Evolutionary conservation across 2,888 invertebrate genomes (phyloP).

Genomic region (Nowickia ferox): DNA sequence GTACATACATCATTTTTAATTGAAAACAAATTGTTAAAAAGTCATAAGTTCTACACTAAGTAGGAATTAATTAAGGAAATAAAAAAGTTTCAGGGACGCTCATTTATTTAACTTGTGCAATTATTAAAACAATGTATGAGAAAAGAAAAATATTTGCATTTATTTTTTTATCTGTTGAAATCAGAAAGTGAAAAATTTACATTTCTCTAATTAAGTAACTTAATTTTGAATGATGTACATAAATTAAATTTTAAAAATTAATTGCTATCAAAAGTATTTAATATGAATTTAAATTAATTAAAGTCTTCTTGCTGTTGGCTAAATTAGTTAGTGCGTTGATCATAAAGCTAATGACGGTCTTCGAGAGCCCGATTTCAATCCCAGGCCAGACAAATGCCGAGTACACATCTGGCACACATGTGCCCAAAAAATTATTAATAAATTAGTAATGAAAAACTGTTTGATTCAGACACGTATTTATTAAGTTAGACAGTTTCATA

Average conservation of each 20-base stretch:
- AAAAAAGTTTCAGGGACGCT: conserved; percentile 12
- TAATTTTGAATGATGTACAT: not conserved
- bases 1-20: conserved; percentile 53
- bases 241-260: not conserved
- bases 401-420: too few species aligned
- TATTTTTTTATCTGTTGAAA: conserved; percentile 8
- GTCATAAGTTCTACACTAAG: conserved; percentile 17
- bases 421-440: too few species aligned
- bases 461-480: too few species aligned
- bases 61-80: conserved; percentile 1
- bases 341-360: too few species aligned
- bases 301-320: too few species aligned
- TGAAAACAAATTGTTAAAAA: conserved; percentile 55
- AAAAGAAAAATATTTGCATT: not conserved
- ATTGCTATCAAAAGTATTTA: not conserved
- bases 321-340: too few species aligned
- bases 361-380: too few species aligned
- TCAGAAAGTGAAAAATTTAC: not conserved
- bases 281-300: not conserved
- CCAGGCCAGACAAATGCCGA: too few species aligned
- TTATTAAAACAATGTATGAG: not conserved
- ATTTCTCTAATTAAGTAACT: not conserved
- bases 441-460: too few species aligned
- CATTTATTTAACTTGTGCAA: conserved; percentile 5
- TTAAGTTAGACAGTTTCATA: too few species aligned